Conservation (phyloP, 2,113 vertebrate genomes). For the Dasyornis broadbenti region DNA sequence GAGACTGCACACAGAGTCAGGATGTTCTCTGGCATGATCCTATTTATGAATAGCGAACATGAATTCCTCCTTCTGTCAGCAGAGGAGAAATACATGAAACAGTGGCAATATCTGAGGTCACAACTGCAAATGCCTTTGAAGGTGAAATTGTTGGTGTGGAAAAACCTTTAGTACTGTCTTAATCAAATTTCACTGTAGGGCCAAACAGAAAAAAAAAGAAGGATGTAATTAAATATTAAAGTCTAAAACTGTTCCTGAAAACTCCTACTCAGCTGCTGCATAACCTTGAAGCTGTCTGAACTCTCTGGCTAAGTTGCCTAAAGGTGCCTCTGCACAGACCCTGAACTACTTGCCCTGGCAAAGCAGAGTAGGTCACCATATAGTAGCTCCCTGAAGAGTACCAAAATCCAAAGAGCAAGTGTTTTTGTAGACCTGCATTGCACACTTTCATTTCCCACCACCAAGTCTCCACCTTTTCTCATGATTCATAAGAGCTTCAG, state of each 20-base stretch:
- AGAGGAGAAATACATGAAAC: background rate
- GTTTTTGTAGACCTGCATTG: background rate
- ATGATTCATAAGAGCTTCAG: background rate
- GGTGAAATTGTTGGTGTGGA: slow-evolving; percentile 12
- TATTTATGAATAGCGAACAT: background rate
- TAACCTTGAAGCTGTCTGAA: background rate
- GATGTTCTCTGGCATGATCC: background rate
- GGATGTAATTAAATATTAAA: background rate
- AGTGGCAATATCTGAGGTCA: background rate
- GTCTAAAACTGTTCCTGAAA: background rate
- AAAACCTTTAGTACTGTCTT: background rate
- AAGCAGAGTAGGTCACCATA: background rate
- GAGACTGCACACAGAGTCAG: background rate
- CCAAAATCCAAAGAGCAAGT: background rate
- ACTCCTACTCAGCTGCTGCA: background rate
- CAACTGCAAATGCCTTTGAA: slow-evolving; percentile 10
- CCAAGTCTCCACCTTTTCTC: background rate
- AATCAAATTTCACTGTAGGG: background rate
- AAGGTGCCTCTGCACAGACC: background rate
- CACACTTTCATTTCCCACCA: background rate
- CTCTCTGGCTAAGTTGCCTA: background rate
- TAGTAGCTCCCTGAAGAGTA: background rate
- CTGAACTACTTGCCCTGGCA: background rate
- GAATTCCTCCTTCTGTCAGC: background rate
- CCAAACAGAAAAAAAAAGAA: background rate